A percentile compares a stretch with the other conserved stretches of the same genome.
phyloP scores from a whole-genome alignment of 1,140 invertebrate species.

The Brachionus rotundiformis region DNA sequence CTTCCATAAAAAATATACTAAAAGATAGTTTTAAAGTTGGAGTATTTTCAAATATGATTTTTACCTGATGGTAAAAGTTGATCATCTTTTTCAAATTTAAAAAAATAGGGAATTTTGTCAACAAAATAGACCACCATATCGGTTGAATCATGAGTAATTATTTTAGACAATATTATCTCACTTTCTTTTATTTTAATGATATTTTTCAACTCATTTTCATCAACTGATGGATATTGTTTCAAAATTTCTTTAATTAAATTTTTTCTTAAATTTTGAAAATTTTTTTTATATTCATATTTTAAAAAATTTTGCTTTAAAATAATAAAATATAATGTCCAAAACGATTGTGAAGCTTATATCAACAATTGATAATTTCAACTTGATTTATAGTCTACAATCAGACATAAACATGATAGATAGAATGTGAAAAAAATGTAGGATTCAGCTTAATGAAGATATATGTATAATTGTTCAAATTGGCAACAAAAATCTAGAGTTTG shows the following conservation, averaged over 20 bases:
- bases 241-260: conserved; percentile 33
- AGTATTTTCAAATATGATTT: background rate
- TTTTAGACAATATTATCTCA: conserved; percentile 21
- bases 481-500: too few relatives aligned
- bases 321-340: too few relatives aligned
- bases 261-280: conserved; percentile 33
- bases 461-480: too few relatives aligned
- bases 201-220: conserved; percentile 20
- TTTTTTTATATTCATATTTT: too few relatives aligned
- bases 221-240: conserved; percentile 4
- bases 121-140: conserved; percentile 35
- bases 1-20: conserved; percentile 52
- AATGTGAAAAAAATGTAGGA: too few relatives aligned
- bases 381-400: too few relatives aligned
- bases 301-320: too few relatives aligned
- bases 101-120: conserved; percentile 49
- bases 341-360: too few relatives aligned
- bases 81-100: conserved; percentile 49
- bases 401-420: too few relatives aligned
- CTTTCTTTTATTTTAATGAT: conserved; percentile 19
- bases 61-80: conserved; percentile 35
- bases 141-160: conserved; percentile 35
- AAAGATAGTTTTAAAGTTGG: background rate
- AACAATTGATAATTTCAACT: too few relatives aligned
- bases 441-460: too few relatives aligned